Base-by-base conservation (phyloP, 2,113 vertebrate species). In the Craseonycteris thonglongyai region DNA sequence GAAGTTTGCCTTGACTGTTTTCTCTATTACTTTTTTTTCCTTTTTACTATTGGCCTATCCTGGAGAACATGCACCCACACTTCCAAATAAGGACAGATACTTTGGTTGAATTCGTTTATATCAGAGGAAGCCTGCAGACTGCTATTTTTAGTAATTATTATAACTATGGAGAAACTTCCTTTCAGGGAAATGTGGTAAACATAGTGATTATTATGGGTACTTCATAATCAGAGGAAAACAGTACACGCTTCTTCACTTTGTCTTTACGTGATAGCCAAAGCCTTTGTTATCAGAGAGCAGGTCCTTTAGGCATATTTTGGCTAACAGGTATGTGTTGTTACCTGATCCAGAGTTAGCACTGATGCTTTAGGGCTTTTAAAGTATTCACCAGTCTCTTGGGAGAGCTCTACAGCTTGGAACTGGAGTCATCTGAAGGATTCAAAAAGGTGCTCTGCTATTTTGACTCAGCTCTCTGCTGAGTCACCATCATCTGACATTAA, bases 71-170 rank as follows among this genome's bases (percentile, higher is more conserved):
- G 82, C 30, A 47, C 38, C 63, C 35, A 87, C 5, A 19, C 42
- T 85, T 96, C 95, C 92, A 95, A 96, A 96, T 88, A 97, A 95
- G 95, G 94, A 45, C 80, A 96, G 90, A 66, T 92, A 85, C 76
- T 87, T 93, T 76, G 81, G 79, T 24, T 66, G 87, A 81, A 35
- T 90, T 90, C 0, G 21, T 91, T 94, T 95, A 56, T 80, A 69
- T 90, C 63, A 91, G 69, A 91, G 89, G 63, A 91, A 95, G 90
- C n/a, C 75, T 76, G 80, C 10, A 89, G 74, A 47, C n/a, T 84
- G 35, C 91, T 96, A 97, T 95, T 97, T 96, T 97, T 95, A 89
- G 96, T 47, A 79, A 47, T 58, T 88, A 86, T 83, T 89, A 2
- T 80, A 93, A 89, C 92, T 88, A 58, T 58, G 88, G 72, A 91